These are phyloP conservation scores for Brenthis hecate DNA, from an alignment of 2,888 invertebrate genomes.

Conservation along the genomic window DNA sequence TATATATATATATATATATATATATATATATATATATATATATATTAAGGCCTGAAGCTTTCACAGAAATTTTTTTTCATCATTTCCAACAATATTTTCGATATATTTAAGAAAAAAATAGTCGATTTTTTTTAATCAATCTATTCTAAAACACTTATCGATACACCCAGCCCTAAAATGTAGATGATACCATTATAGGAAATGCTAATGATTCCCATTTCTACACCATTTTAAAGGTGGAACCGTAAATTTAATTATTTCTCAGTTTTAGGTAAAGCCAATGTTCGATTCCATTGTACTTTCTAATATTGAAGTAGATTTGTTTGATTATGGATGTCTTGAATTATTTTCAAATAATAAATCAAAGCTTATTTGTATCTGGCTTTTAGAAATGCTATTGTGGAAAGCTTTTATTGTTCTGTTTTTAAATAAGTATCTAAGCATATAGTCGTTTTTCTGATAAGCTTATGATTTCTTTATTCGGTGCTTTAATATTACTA, in stretches of 20 bases:
- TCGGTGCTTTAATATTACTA: too few relatives aligned
- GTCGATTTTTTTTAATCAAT: too few relatives aligned
- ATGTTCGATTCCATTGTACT: conserved; percentile 24
- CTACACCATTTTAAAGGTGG: conserved; percentile 62
- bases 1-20: too few relatives aligned
- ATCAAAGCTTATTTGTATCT: conserved; percentile 14
- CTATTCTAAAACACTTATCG: conserved; percentile 1
- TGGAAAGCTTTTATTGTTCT: conserved; percentile 3
- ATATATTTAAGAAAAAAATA: too few relatives aligned
- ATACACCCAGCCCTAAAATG: conserved; percentile 23
- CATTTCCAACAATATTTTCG: too few relatives aligned
- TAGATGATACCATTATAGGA: conserved; percentile 61
- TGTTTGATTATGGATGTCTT: conserved; percentile 15
- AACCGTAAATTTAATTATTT: conserved; percentile 64
- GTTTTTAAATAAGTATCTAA: background rate
- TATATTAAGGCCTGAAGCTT: too few relatives aligned
- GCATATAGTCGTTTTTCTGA: background rate
- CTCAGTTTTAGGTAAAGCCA: conserved; percentile 38
- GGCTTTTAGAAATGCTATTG: background rate
- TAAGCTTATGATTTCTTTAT: too few relatives aligned
- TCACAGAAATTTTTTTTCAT: too few relatives aligned
- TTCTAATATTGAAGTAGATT: conserved; percentile 18
- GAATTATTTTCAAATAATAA: conserved; percentile 18
- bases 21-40: too few relatives aligned
- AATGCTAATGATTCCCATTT: conserved; percentile 77